Evolutionary conservation across 2,888 invertebrate species (phyloP), one percentile per base, ranked within the genome.

Genomic region (Criorhina ranunculi): DNA sequence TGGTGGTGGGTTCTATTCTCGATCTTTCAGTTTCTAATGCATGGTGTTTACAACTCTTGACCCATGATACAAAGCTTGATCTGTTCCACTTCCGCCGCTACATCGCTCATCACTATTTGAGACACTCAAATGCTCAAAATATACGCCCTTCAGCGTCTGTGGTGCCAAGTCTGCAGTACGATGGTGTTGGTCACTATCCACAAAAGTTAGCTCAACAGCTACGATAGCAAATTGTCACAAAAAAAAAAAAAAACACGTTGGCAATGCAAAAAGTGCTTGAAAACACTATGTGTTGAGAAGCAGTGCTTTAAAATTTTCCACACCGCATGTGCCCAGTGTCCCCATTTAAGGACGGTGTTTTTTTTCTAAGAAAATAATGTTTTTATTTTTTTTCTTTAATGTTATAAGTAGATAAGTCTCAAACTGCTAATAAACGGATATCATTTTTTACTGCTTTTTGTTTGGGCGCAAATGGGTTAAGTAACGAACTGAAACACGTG

Each of bases 341-440:
- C 12, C 40, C 40, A 7, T 12, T 12, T 42, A 12, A 42, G n/a
- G 12, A n/a, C 40, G 2, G 40, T 42, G 40, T 37, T 37, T 37
- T 37, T 37, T 37, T 37, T n/a, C 40, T 12, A 42, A 42, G 40
- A 42, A 42, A 42, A 42, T 42, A 42, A 42, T 42, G 3, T 42
- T 12, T 42, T n/a, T 42, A 7, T 5, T 35, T 9, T 9, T n/a
- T 42, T 42, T 2, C 2, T 12, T 12, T n/a, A 12, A n/a, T n/a
- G n/a, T n/a, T n/a, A n/a, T n/a, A n/a, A n/a, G n/a, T n/a, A 42
- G 40, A 42, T 42, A 42, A 42, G 40, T 42, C 12, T 42, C 40
- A 12, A 42, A 42, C 40, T 42, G n/a, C n/a, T n/a, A n/a, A n/a
- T n/a, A n/a, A n/a, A n/a, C n/a, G n/a, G n/a, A n/a, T n/a, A n/a